Percentiles rank a stretch among this genome's conserved stretches.
Evolutionary conservation across 2,113 vertebrate species (phyloP).

Genomic region (Panurus biarmicus): DNA sequence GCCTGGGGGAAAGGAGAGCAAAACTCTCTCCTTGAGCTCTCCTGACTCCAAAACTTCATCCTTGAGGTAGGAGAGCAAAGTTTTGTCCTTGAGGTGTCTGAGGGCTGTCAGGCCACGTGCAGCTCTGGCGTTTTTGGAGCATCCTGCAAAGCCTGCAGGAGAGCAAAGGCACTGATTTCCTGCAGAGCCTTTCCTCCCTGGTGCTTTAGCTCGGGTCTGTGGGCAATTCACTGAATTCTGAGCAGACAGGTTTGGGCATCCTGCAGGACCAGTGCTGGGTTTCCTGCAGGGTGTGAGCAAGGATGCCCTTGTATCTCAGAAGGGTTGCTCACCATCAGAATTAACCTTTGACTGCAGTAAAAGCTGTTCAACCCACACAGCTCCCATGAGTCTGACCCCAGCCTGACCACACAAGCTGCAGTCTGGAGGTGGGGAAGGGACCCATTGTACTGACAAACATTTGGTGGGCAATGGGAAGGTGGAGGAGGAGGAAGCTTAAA

Average conservation of each 20-base stretch:
- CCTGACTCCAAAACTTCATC: rapidly evolving
- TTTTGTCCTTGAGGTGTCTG: not conserved
- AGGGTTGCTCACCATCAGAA: not conserved
- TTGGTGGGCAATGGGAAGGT: not conserved
- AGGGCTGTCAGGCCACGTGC: rapidly evolving
- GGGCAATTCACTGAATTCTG: not conserved
- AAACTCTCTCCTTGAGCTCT: not conserved
- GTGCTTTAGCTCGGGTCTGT: not conserved
- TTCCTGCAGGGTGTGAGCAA: rapidly evolving
- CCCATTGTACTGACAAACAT: not conserved
- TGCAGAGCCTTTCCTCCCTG: rapidly evolving
- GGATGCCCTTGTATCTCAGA: not conserved
- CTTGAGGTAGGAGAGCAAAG: not conserved
- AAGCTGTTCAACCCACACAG: constrained; percentile 68
- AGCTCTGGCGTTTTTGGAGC: not conserved
- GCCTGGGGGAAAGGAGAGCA: not conserved
- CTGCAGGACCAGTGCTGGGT: rapidly evolving
- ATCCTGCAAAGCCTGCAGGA: not conserved
- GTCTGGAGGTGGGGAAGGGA: not conserved
- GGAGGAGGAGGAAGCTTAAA: not conserved
- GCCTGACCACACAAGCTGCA: constrained; percentile 49
- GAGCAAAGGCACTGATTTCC: not conserved
- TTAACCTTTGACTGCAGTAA: constrained; percentile 70
- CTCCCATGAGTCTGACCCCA: constrained; percentile 63
- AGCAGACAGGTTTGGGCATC: not conserved